These are phyloP conservation scores for Onchidella celtica DNA, from an alignment of 2,888 invertebrate genomes.

Conservation along the genomic window DNA sequence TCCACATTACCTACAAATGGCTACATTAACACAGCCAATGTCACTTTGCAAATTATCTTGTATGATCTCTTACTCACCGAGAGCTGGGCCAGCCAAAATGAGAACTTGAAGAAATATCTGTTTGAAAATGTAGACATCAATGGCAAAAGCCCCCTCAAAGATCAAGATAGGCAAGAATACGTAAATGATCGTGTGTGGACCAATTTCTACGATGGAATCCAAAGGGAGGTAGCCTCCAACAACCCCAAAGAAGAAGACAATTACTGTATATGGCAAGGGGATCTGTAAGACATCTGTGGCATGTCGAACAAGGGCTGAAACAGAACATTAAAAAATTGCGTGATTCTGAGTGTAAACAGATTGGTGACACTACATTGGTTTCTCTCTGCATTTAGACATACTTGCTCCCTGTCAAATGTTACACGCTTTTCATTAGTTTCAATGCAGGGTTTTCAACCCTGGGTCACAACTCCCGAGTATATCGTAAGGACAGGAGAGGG, in stretches of 20 bases:
- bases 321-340: not conserved
- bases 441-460: no score
- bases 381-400: no score
- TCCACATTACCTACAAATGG: no score
- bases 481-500: no score
- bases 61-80: no score
- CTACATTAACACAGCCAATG: no score
- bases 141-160: conserved; percentile 80
- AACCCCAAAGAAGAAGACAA: conserved; percentile 78
- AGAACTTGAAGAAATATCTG: conserved; percentile 77
- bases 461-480: no score
- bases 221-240: conserved; percentile 59
- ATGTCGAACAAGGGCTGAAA: conserved; percentile 67
- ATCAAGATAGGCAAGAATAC: conserved; percentile 80
- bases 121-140: conserved; percentile 80
- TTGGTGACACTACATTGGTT: no score
- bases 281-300: conserved; percentile 61
- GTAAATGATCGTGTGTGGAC: conserved; percentile 78
- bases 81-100: conserved; percentile 76
- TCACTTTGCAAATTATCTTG: no score
- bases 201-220: conserved; percentile 67
- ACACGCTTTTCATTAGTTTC: no score
- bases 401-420: no score
- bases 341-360: no score
- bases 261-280: conserved; percentile 79